Evolutionary conservation across 2,113 vertebrate genomes (phyloP).

Genomic region (Indicator indicator): DNA sequence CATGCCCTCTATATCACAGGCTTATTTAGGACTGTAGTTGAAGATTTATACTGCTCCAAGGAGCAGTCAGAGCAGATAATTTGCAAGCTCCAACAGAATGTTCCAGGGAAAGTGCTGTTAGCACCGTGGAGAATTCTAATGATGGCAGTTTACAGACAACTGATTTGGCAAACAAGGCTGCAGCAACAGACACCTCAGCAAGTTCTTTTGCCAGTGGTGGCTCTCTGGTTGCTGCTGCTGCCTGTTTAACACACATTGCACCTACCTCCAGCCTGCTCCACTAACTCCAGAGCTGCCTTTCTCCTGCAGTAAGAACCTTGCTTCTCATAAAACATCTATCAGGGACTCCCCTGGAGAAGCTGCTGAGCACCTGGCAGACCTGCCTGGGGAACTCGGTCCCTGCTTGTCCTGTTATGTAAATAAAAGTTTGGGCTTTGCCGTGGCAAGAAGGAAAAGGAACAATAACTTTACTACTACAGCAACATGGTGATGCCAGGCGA

Average conservation of each 20-base stretch:
- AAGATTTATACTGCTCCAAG: slow-evolving; percentile 62
- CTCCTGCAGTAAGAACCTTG: neutral
- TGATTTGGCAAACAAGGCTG: slow-evolving; percentile 40
- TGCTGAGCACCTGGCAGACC: neutral
- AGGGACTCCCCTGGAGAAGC: neutral
- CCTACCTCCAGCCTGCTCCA: neutral
- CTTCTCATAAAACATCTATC: neutral
- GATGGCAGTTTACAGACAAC: slow-evolving; percentile 43
- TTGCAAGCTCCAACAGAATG: slow-evolving; percentile 46
- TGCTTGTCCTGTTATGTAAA: neutral
- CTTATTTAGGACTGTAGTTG: slow-evolving; percentile 52
- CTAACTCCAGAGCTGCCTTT: neutral
- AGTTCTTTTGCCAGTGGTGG: neutral
- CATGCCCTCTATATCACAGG: slow-evolving; percentile 7
- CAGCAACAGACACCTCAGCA: neutral
- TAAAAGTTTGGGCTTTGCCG: neutral
- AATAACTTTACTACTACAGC: neutral
- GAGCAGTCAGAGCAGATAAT: slow-evolving; percentile 52
- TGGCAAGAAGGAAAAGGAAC: neutral
- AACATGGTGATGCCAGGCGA: neutral
- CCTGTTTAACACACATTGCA: neutral
- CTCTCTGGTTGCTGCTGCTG: neutral
- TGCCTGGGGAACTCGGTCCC: fast-evolving
- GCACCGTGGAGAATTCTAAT: slow-evolving; percentile 31
- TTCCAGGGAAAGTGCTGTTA: slow-evolving; percentile 9